Base-by-base conservation (phyloP, 2,113 vertebrate genomes). In the Thomomys bottae region DNA sequence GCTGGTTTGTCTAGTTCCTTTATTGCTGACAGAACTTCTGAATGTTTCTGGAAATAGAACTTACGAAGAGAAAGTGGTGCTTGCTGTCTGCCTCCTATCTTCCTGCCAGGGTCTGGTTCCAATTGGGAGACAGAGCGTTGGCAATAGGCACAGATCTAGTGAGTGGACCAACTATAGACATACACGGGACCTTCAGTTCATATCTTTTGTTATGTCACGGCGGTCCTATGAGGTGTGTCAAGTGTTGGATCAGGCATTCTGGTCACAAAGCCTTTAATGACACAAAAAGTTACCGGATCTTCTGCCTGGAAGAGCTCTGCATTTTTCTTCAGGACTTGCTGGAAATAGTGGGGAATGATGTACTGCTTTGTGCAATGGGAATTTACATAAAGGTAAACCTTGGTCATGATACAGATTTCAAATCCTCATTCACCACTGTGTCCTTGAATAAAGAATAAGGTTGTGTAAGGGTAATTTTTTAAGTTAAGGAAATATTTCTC, bases 401-500 rank as follows among this genome's bases (percentile, higher is more conserved):
- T 93, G 28, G 8, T 40, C 38, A n/a, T 49, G 79, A 38, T 82
- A 18, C 32, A 67, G 17, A 10, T 15, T 91, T 79, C 85, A 70
- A 92, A 79, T 11, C 67, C 28, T 32, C 36, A 77, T 36, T 95
- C 63, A 82, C 54, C 23, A 26, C 66, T 30, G 8, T 93, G 66
- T 89, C 70, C 75, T 90, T 86, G 92, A 91, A 85, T 84, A 89
- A 91, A 82, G 49, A 17, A 36, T 57, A 84, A n/a, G 5, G 23
- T 64, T 93, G 11, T 82, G 17, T 82, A 67, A 34, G 38, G 82
- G 83, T 78, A 82, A 75, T 91, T 89, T 85, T 84, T 80, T 87
- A 90, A 90, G 28, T 68, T 89, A 87, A 89, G 72, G 23, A 96
- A 92, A 91, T 76, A 90, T 87, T 89, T 91, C 23, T 95, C 70